Evolutionary conservation across 2,113 vertebrate species (phyloP).

Genomic region (Poecile atricapillus): DNA sequence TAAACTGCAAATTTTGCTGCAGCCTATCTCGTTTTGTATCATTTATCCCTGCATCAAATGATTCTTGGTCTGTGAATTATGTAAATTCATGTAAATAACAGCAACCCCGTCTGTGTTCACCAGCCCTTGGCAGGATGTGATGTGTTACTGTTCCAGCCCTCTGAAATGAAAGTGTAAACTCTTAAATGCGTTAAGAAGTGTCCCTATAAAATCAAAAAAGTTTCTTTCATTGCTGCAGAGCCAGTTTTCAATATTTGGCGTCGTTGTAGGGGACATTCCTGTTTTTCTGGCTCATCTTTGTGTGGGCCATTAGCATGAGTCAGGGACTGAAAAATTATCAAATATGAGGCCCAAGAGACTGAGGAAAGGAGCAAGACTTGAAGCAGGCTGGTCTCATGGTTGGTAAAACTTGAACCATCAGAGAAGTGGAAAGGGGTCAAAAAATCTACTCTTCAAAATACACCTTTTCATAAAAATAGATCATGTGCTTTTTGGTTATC

Average conservation of each 20-base stretch:
- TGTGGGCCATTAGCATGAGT: neutral
- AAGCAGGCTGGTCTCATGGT: neutral
- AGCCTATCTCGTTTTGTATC: neutral
- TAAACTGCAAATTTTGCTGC: neutral
- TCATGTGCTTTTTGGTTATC: neutral
- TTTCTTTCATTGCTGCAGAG: neutral
- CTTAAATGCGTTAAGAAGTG: neutral
- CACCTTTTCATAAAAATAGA: neutral
- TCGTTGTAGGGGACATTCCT: fast-evolving
- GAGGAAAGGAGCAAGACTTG: neutral
- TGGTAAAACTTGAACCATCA: neutral
- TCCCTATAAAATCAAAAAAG: neutral
- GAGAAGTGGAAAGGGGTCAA: neutral
- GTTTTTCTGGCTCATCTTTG: neutral
- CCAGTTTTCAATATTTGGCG: neutral
- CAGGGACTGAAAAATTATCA: neutral
- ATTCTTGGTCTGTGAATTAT: neutral
- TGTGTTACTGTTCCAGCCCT: neutral
- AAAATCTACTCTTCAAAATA: neutral
- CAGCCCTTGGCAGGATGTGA: neutral
- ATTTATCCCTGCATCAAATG: neutral
- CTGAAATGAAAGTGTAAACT: neutral
- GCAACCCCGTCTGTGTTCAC: neutral
- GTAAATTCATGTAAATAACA: neutral
- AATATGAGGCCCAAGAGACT: neutral